Percentiles rank a stretch among this genome's conserved stretches.
Conservation (phyloP, 2,797 vertebrate species). For the Enteromius afrohamiltoni region DNA sequence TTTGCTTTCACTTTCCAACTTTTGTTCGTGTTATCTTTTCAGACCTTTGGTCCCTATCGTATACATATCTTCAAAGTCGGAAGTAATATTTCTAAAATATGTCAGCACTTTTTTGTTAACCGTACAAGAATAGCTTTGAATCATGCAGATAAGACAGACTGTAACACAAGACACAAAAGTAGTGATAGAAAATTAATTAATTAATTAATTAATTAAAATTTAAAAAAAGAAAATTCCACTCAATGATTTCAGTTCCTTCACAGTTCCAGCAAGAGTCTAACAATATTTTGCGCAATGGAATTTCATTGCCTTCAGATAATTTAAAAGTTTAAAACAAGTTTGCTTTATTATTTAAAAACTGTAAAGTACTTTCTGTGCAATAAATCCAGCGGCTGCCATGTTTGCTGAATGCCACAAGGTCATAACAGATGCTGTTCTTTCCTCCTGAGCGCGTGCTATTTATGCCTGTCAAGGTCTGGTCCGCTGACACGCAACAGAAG, state of each 20-base stretch:
- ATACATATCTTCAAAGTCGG: slow-evolving; percentile 23
- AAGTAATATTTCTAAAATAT: slow-evolving; percentile 3
- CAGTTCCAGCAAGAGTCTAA: neutral
- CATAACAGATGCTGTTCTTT: slow-evolving; percentile 42
- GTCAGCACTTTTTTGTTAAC: slow-evolving; percentile 38
- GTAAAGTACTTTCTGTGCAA: slow-evolving; percentile 31
- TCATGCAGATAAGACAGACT: slow-evolving; percentile 50
- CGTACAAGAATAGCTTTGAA: slow-evolving; percentile 27
- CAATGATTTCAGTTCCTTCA: neutral
- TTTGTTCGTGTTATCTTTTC: neutral
- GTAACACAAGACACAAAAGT: slow-evolving; percentile 11
- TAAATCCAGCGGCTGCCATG: slow-evolving; percentile 46
- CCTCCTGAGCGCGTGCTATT: slow-evolving; percentile 40
- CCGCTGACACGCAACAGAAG: slow-evolving; percentile 45
- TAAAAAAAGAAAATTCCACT: neutral
- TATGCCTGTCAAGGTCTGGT: slow-evolving; percentile 53
- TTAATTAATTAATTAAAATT: no score
- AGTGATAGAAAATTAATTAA: no score
- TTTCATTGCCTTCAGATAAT: neutral
- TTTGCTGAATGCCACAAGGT: slow-evolving; percentile 52
- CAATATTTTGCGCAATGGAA: neutral
- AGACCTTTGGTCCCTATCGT: slow-evolving; percentile 28
- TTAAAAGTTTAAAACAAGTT: neutral
- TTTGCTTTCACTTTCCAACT: slow-evolving; percentile 50
- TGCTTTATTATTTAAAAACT: neutral